Evolutionary conservation across 2,113 vertebrate genomes (phyloP).

Genomic region (Plectropomus leopardus): DNA sequence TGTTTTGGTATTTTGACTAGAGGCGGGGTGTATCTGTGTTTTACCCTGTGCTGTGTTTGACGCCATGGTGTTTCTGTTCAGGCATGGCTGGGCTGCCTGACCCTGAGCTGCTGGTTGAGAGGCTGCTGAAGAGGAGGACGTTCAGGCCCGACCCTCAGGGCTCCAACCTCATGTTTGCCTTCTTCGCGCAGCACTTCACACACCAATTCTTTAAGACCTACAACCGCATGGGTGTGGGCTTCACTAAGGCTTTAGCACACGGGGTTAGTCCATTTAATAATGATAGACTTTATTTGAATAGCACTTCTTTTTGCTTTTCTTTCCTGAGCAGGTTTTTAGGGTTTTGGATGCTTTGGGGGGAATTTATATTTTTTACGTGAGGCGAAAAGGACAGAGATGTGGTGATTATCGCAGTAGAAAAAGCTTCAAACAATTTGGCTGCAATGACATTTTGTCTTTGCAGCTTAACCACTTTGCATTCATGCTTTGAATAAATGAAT

Average conservation of each 20-base stretch:
- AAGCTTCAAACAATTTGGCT: background rate
- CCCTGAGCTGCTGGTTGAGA: constrained; percentile 85
- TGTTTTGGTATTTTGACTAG: constrained; percentile 49
- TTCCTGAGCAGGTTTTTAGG: background rate
- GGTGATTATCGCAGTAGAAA: background rate
- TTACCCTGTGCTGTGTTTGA: background rate
- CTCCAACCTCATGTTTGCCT: constrained; percentile 95
- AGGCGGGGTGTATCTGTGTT: constrained; percentile 18
- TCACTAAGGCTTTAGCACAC: constrained; percentile 92
- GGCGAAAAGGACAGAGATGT: too few species aligned
- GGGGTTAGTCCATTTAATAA: constrained; percentile 86
- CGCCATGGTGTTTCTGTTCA: constrained; percentile 61
- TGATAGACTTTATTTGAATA: background rate
- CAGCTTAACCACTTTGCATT: background rate
- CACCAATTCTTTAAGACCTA: constrained; percentile 99
- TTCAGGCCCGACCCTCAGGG: constrained; percentile 93
- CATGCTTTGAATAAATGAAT: background rate
- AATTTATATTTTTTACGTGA: background rate
- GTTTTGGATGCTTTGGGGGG: background rate
- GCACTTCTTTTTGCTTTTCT: background rate
- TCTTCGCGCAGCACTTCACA: constrained; percentile 99
- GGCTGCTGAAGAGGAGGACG: constrained; percentile 87
- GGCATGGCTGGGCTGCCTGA: constrained; percentile 90
- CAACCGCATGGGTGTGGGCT: constrained; percentile 93
- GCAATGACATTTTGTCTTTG: background rate